Base-by-base conservation (phyloP, 1,140 invertebrate species). In the Rhopalosiphum maidis region DNA sequence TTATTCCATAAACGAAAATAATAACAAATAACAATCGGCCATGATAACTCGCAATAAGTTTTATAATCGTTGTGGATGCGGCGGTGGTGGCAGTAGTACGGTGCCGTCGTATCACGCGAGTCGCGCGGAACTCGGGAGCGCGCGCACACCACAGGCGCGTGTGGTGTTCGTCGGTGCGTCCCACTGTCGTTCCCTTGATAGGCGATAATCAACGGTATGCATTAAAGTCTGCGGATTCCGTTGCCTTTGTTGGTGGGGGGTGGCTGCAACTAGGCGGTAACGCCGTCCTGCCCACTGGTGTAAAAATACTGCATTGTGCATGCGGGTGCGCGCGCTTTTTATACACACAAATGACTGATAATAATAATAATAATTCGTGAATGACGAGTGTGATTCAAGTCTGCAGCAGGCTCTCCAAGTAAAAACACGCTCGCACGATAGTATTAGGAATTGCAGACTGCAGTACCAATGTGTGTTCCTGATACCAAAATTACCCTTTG, bases 1-100 rank as follows among this genome's bases (percentile, higher is more conserved):
- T 77, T 77, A 6, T n/a, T n/a, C 30, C 60, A 15, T n/a, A 77
- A 77, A 77, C 15, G 5, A 77, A 77, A 77, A n/a, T 77, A 77
- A 77, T 77, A 77, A 77, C 30, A 77, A 77, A 46, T n/a, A 68
- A 77, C n/a, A 77, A n/a, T 77, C 60, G 60, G n/a, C 60, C 60
- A 77, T 77, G 60, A 77, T 77, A n/a, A n/a, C 60, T n/a, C 0
- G 60, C 15, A n/a, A n/a, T 77, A 77, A 77, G 60, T 60, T 77
- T 18, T 18, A n/a, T 77, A 23, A 77, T 3, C 60, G 30, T n/a
- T 0, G 60, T 1, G 18, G n/a, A 15, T 0, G 30, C 18, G 30
- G 30, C 30, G 11, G 55, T 60, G 55, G 55, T 18, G 15, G 60
- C 18, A 0, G 54, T 0, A 25, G 55, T 9, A n/a, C 30, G 30